A percentile compares a stretch with the other conserved stretches of the same genome.
Evolutionary conservation across 1,140 invertebrate species (phyloP).

Genomic region (Battus philenor): DNA sequence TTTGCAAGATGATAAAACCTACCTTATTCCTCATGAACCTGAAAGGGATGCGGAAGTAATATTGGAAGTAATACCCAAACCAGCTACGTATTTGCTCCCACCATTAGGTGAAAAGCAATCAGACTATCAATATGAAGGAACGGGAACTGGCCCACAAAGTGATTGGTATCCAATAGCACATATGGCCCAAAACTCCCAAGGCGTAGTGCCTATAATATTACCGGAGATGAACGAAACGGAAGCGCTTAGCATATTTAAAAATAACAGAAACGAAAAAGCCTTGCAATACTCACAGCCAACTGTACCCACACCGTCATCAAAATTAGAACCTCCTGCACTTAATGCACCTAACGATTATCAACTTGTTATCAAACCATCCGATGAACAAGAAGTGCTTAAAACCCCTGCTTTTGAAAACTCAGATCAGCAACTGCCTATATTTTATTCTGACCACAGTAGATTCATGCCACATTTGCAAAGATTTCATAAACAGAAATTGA

Average conservation of each 20-base stretch:
- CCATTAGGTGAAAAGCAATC: conserved; percentile 37
- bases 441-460: neutral
- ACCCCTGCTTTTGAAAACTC: too few relatives aligned
- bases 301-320: conserved; percentile 25
- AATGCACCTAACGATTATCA: conserved; percentile 24
- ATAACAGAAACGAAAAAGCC: conserved; percentile 32
- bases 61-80: conserved; percentile 31
- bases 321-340: conserved; percentile 32
- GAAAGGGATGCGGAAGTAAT: conserved; percentile 36
- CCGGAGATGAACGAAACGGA: conserved; percentile 19
- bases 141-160: conserved; percentile 41
- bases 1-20: conserved; percentile 31
- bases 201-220: conserved; percentile 17
- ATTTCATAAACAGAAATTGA: conserved; percentile 1
- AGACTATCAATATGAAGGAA: conserved; percentile 37
- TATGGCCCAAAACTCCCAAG: conserved; percentile 24
- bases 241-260: conserved; percentile 16
- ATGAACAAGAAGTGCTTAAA: too few relatives aligned
- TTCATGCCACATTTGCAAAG: conserved; percentile 6
- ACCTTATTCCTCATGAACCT: conserved; percentile 44
- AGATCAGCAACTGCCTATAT: conserved; percentile 1
- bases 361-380: too few relatives aligned
- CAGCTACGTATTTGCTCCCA: conserved; percentile 54
- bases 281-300: conserved; percentile 17
- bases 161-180: conserved; percentile 61